A percentile compares a stretch with the other conserved stretches of the same genome.
phyloP scores from a whole-genome alignment of 1,140 invertebrate genomes.

The Rhagoletis zephyria region DNA sequence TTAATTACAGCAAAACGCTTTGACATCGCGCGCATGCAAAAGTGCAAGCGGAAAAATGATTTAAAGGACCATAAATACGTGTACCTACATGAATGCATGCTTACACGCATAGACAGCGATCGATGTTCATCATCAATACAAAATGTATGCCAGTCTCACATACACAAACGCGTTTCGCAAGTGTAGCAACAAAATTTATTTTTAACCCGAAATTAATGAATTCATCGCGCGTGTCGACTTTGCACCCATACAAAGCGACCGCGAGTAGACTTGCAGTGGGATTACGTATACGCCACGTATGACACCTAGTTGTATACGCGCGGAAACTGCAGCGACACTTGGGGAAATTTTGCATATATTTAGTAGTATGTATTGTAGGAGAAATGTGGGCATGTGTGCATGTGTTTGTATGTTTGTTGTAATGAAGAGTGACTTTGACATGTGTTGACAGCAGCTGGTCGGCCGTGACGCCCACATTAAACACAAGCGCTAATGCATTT shows the following conservation, averaged over 20 bases:
- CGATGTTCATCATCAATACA: not conserved
- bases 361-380: too few species aligned
- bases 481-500: slow-evolving; percentile 15
- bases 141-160: not conserved
- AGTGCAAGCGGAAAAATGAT: not conserved
- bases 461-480: not conserved
- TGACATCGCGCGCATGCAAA: not conserved
- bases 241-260: not conserved
- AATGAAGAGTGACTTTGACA: not conserved
- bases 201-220: slow-evolving; percentile 52
- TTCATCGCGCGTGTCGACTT: not conserved
- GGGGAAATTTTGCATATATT: too few species aligned
- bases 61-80: not conserved
- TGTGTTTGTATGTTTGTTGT: not conserved
- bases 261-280: not conserved
- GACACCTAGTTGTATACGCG: too few species aligned
- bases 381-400: too few species aligned
- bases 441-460: slow-evolving; percentile 10
- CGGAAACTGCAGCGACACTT: too few species aligned
- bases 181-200: slow-evolving; percentile 16
- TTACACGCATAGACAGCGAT: not conserved
- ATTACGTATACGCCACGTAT: too few species aligned
- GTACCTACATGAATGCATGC: not conserved
- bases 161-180: too few species aligned
- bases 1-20: slow-evolving; percentile 24